A percentile compares a stretch with the other conserved stretches of the same genome.
Evolutionary conservation across 2,888 invertebrate genomes (phyloP).

Genomic region (Caenorhabditis drosophilae): DNA sequence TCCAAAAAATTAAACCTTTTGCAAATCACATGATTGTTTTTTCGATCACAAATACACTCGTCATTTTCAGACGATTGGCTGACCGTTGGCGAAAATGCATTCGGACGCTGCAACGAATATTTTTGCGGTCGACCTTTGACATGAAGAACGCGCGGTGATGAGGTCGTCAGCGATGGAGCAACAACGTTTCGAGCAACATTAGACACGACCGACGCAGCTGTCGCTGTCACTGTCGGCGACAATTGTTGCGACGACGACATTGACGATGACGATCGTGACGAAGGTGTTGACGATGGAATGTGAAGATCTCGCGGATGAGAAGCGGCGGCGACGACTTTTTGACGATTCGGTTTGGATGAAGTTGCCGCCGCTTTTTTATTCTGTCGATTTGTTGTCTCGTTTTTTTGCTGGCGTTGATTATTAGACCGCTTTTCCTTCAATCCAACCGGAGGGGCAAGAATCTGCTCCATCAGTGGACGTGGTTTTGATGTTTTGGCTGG

Average conservation of each 20-base stretch:
- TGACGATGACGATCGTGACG: constrained; percentile 34
- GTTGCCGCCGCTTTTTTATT: constrained; percentile 2
- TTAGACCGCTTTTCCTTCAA: constrained; percentile 12
- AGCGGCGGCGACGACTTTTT: constrained; percentile 5
- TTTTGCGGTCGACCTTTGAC: constrained; percentile 27
- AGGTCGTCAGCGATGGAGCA: constrained; percentile 18
- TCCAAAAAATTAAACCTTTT: constrained; percentile 20
- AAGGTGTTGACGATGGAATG: constrained; percentile 28
- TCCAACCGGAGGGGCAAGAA: constrained; percentile 26
- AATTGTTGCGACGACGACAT: constrained; percentile 25
- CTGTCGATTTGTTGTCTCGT: not conserved
- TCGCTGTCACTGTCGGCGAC: constrained; percentile 8
- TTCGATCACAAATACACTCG: constrained; percentile 46
- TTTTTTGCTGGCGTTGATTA: constrained; percentile 1
- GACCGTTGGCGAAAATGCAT: constrained; percentile 33
- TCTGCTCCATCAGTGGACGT: constrained; percentile 43
- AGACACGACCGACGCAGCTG: constrained; percentile 12
- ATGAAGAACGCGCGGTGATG: constrained; percentile 26
- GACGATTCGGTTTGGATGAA: not conserved
- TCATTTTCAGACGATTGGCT: constrained; percentile 18
- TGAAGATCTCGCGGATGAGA: constrained; percentile 25
- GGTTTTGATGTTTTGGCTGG: constrained; percentile 27
- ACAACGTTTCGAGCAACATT: constrained; percentile 1
- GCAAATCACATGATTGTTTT: constrained; percentile 47
- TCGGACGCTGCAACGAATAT: constrained; percentile 33